Percentiles rank a stretch among this genome's conserved stretches.
These are phyloP conservation scores for Elegia similella DNA, from an alignment of 2,888 invertebrate species.

Conservation along the genomic window DNA sequence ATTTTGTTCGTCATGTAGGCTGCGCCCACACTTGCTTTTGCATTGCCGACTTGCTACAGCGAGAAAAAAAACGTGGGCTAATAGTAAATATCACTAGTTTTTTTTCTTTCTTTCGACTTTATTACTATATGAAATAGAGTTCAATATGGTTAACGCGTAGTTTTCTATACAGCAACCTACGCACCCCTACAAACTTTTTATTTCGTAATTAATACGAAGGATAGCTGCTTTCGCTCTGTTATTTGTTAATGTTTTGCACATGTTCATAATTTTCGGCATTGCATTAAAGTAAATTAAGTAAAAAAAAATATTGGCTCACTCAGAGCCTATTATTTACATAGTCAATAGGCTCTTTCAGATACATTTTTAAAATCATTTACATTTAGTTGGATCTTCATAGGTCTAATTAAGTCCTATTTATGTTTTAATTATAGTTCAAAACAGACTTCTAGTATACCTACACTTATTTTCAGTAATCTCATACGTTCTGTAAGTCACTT, in stretches of 20 bases:
- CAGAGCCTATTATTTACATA: too few relatives aligned
- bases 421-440: too few relatives aligned
- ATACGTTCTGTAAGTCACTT: too few relatives aligned
- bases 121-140: conserved; percentile 35
- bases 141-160: conserved; percentile 26
- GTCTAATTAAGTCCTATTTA: too few relatives aligned
- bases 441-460: too few relatives aligned
- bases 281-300: too few relatives aligned
- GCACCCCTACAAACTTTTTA: conserved; percentile 54
- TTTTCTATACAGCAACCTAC: conserved; percentile 53
- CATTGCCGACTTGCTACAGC: conserved; percentile 40
- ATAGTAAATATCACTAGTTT: conserved; percentile 47
- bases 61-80: conserved; percentile 60
- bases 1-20: conserved; percentile 54
- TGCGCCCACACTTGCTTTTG: conserved; percentile 57
- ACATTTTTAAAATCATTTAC: too few relatives aligned
- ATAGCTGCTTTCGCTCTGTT: conserved; percentile 56
- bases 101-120: conserved; percentile 30
- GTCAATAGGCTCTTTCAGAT: too few relatives aligned
- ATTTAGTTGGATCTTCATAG: too few relatives aligned
- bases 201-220: conserved; percentile 62
- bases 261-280: background rate
- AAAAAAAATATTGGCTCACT: too few relatives aligned
- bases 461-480: too few relatives aligned
- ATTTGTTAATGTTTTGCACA: conserved; percentile 24